Percentiles rank a stretch among this genome's conserved stretches.
phyloP scores from a whole-genome alignment of 2,797 vertebrate species.

The Prionace glauca region DNA sequence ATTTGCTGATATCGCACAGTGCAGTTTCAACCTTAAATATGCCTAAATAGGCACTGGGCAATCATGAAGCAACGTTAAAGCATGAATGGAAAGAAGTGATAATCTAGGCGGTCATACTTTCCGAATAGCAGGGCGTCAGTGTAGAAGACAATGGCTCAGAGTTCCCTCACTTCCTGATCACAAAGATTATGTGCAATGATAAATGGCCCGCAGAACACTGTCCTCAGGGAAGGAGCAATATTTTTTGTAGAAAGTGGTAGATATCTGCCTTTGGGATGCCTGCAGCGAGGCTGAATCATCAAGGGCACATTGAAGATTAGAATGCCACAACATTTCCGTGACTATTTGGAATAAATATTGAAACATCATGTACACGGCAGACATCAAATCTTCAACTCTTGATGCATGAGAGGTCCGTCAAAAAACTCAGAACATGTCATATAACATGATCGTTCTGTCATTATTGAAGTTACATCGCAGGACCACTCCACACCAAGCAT shows the following conservation, averaged over 20 bases:
- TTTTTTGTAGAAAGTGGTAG: neutral
- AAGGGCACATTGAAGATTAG: neutral
- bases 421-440: neutral
- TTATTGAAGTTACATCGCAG: neutral
- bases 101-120: neutral
- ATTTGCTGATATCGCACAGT: neutral
- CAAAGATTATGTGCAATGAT: neutral
- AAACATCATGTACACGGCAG: neutral
- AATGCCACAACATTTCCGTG: neutral
- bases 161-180: neutral
- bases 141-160: neutral
- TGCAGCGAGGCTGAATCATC: neutral
- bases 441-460: neutral
- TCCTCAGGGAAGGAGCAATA: neutral
- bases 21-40: neutral
- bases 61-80: neutral
- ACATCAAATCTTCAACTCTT: neutral
- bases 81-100: neutral
- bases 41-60: neutral
- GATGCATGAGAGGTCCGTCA: neutral
- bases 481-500: too few relatives aligned
- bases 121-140: neutral
- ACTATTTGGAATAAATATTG: neutral
- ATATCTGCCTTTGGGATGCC: neutral
- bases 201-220: neutral